Evolutionary conservation across 92 coral and sea anemone genomes (phyloP), one percentile per base, ranked within the genome.

Genomic region (Plumapathes pennacea): DNA sequence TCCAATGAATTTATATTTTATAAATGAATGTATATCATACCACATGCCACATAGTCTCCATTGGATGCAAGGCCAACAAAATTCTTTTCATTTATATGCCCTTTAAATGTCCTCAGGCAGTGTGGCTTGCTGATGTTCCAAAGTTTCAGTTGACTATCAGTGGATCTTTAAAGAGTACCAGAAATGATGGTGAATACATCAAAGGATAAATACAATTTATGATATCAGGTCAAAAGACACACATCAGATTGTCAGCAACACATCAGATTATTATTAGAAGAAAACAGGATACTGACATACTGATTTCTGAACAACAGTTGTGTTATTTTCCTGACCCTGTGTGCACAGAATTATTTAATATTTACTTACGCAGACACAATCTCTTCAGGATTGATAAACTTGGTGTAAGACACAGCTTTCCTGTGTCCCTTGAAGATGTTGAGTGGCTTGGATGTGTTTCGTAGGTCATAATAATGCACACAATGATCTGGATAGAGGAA

Each of bases 321-420:
- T n/a, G n/a, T n/a, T n/a, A n/a, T n/a, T n/a, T n/a, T n/a, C n/a
- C n/a, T n/a, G n/a, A n/a, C n/a, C n/a, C n/a, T n/a, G n/a, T n/a
- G n/a, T n/a, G n/a, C n/a, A n/a, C n/a, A n/a, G n/a, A n/a, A n/a
- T n/a, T n/a, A n/a, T n/a, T n/a, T n/a, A n/a, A n/a, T n/a, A n/a
- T n/a, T n/a, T 33, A 87, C 97, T 90, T 83, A 90, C 97, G 97
- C 97, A 50, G 97, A 90, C 2, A 90, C 97, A 36, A 90, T 85
- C 67, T 90, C 96, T 43, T 90, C 85, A 0, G 97, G 72, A 65
- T 86, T 90, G 27, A 90, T 89, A 57, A 90, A 90, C 72, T 87
- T 86, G 25, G 97, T 89, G 67, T 90, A 90, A 13, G 97, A 90
- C 25, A 87, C 97, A 12, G 97, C 97, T 55, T 90, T 90, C 24